These are phyloP conservation scores for Oppia nitens DNA, from an alignment of 1,140 invertebrate species.

Conservation along the genomic window DNA sequence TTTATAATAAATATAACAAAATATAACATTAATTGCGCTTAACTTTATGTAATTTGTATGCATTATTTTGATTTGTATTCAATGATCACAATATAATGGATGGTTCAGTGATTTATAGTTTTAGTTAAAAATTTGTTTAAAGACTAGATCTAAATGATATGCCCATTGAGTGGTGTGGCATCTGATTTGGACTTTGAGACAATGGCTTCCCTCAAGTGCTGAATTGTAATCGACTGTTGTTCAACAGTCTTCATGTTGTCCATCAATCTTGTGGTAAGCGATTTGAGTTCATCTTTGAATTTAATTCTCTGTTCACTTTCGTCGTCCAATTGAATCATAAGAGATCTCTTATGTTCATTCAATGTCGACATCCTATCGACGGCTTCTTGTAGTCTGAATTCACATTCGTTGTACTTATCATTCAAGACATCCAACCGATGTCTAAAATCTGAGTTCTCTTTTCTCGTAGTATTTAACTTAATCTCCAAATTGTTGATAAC, in stretches of 20 bases:
- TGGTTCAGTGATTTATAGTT: too few relatives aligned
- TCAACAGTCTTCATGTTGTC: neutral
- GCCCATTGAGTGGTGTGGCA: neutral
- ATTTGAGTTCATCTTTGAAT: neutral
- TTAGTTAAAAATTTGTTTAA: too few relatives aligned
- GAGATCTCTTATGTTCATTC: neutral
- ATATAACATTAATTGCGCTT: too few relatives aligned
- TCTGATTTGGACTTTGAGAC: neutral
- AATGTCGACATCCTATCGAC: neutral
- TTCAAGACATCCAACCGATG: neutral
- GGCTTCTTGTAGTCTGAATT: neutral
- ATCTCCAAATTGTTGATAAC: neutral
- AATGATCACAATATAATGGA: too few relatives aligned
- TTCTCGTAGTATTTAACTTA: neutral
- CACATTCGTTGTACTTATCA: neutral
- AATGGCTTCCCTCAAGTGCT: constrained; percentile 1
- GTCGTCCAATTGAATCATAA: neutral
- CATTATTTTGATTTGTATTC: too few relatives aligned
- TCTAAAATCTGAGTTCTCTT: neutral
- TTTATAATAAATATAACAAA: too few relatives aligned
- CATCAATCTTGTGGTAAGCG: neutral
- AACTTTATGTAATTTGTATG: too few relatives aligned
- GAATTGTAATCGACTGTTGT: neutral
- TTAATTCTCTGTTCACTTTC: neutral
- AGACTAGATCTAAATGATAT: neutral